Base-by-base conservation (phyloP, 2,113 vertebrate species). In the Meleagris gallopavo region DNA sequence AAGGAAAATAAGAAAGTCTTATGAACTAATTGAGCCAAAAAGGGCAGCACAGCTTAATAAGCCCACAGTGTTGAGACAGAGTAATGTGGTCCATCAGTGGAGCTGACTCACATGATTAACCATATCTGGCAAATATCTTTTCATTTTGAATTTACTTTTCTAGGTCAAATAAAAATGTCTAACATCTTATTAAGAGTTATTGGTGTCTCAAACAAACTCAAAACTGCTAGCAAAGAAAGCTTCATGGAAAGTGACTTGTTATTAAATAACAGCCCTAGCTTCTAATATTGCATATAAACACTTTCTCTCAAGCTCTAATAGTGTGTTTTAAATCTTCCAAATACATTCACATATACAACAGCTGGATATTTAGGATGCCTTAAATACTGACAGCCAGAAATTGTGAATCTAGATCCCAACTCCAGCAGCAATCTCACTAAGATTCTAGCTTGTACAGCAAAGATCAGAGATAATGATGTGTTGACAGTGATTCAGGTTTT, bases 51-150 rank as follows among this genome's bases (percentile, higher is more conserved):
- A 83, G 34, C 32, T 73, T 34, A 32, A 57, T 0, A 13, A 86
- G 29, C 14, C 57, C 18, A 30, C 67, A 22, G 16, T 32, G 58
- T 29, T 72, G 83, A 64, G n/a, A 19, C 2, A 17, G 29, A 17
- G 29, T 9, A 17, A 29, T 43, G 38, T 16, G 11, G 14, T 13
- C 17, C 45, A 76, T 25, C 4, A 2, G 1, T 2, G 1, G 4
- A 36, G 21, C 43, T 52, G 64, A 48, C 18, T 66, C 62, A 84
- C 43, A 76, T 57, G 8, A 76, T 80, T 76, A 43, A 80, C 4
- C 43, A 62, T 0, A 0, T 27, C n/a, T 86, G 45, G 45, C 41
- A 80, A 77, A 17, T 27, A 83, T 15, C 9, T 10, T 69, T 80
- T 24, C n/a, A 19, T 13, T 4, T 72, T 80, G 32, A 80, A 8